Conservation (phyloP, 1,140 invertebrate genomes). For the Elysia chlorotica region DNA sequence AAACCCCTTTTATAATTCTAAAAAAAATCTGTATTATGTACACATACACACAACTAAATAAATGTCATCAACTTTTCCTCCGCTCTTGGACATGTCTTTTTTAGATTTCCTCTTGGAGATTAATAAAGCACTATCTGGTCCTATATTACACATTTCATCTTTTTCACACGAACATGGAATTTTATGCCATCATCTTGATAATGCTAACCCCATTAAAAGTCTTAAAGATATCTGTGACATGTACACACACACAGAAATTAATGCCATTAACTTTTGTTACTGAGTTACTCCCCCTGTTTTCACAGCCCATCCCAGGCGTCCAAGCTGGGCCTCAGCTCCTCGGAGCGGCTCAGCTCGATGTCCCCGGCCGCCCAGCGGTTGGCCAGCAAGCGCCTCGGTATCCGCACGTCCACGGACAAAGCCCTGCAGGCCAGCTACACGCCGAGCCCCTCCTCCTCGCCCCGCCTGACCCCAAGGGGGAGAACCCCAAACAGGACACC, state of each 20-base stretch:
- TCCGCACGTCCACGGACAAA: constrained; percentile 63
- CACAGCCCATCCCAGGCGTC: constrained; percentile 43
- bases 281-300: too few relatives aligned
- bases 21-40: background rate
- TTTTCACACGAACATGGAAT: too few relatives aligned
- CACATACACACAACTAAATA: background rate
- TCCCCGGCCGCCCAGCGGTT: constrained; percentile 90
- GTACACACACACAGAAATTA: too few relatives aligned
- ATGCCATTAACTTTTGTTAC: too few relatives aligned
- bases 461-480: constrained; percentile 42
- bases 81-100: background rate
- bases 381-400: constrained; percentile 69
- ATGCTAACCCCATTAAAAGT: too few relatives aligned
- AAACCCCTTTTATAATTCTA: background rate
- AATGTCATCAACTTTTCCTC: background rate
- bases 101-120: too few relatives aligned
- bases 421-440: constrained; percentile 67
- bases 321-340: constrained; percentile 38
- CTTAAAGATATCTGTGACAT: too few relatives aligned
- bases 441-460: constrained; percentile 57
- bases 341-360: constrained; percentile 83
- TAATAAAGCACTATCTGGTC: too few relatives aligned
- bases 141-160: too few relatives aligned
- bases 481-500: constrained; percentile 52
- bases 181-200: too few relatives aligned